These are phyloP conservation scores for Aleiodes leptofemur DNA, from an alignment of 2,888 invertebrate species.

Conservation along the genomic window DNA sequence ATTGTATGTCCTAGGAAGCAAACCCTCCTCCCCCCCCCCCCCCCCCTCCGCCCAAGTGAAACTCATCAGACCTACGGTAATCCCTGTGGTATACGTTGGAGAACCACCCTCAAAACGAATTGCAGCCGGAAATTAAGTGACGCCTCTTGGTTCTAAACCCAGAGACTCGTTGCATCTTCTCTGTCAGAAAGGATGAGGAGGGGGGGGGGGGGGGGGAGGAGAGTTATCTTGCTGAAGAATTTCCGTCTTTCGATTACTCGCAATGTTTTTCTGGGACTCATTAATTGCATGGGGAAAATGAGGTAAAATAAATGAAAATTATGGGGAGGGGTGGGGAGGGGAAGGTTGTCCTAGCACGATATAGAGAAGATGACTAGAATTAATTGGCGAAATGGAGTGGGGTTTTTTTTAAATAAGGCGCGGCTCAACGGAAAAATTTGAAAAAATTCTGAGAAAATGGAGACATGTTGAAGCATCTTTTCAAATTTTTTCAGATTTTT, in stretches of 20 bases:
- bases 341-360: too few species aligned
- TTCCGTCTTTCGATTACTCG: constrained; percentile 33
- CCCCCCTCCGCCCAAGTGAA: constrained; percentile 57
- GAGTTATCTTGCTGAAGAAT: constrained; percentile 1
- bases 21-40: constrained; percentile 35
- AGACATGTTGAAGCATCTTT: too few species aligned
- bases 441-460: too few species aligned
- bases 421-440: too few species aligned
- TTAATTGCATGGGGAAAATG: constrained; percentile 37
- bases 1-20: constrained; percentile 29
- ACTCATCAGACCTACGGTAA: constrained; percentile 73
- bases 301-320: constrained; percentile 45
- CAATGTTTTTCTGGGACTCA: constrained; percentile 15
- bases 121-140: constrained; percentile 68
- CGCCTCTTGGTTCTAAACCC: constrained; percentile 55
- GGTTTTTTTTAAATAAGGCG: too few species aligned
- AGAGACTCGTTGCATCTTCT: constrained; percentile 50
- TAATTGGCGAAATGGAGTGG: too few species aligned
- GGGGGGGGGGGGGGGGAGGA: background rate
- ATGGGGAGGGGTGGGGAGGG: constrained; percentile 51
- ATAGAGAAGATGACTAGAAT: too few species aligned
- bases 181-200: constrained; percentile 26
- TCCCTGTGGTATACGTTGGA: constrained; percentile 64
- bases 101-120: constrained; percentile 64
- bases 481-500: too few species aligned